Percentiles rank a stretch among this genome's conserved stretches.
Evolutionary conservation across 1,140 invertebrate species (phyloP).

Genomic region (Scaptomyza pallida): DNA sequence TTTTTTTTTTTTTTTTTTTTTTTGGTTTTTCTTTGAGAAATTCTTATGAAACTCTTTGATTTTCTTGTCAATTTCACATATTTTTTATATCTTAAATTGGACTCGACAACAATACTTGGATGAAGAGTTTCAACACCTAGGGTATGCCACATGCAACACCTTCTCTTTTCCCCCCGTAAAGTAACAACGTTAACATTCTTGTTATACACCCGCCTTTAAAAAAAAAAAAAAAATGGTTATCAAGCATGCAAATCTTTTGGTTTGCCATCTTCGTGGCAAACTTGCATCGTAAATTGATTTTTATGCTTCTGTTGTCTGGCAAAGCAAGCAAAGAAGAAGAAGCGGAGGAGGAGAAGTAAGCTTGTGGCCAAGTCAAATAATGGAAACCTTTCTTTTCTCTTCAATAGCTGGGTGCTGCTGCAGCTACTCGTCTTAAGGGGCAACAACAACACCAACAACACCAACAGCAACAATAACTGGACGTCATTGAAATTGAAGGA

Average conservation of each 20-base stretch:
- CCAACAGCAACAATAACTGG: slow-evolving; percentile 9
- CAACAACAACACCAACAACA: slow-evolving; percentile 19
- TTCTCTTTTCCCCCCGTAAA: not conserved
- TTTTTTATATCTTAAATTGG: too few relatives aligned
- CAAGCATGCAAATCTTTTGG: slow-evolving; percentile 73
- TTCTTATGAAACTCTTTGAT: too few relatives aligned
- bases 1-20: too few relatives aligned
- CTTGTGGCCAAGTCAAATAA: slow-evolving; percentile 42
- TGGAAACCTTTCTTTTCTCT: slow-evolving; percentile 14
- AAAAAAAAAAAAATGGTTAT: too few relatives aligned
- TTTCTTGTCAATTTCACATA: too few relatives aligned
- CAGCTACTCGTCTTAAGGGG: slow-evolving; percentile 71
- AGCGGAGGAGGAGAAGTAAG: not conserved
- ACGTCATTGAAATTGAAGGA: slow-evolving; percentile 61
- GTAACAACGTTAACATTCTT: not conserved
- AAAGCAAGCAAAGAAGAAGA: not conserved
- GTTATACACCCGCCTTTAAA: slow-evolving; percentile 20
- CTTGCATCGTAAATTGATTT: slow-evolving; percentile 79
- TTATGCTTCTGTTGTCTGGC: slow-evolving; percentile 66
- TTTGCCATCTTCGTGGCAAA: slow-evolving; percentile 28
- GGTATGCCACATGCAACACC: not conserved
- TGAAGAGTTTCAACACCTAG: not conserved
- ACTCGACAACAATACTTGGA: too few relatives aligned
- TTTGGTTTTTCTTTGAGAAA: too few relatives aligned
- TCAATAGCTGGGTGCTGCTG: slow-evolving; percentile 55